These are phyloP conservation scores for Hycleus phaleratus DNA, from an alignment of 1,140 invertebrate species.

Conservation along the genomic window DNA sequence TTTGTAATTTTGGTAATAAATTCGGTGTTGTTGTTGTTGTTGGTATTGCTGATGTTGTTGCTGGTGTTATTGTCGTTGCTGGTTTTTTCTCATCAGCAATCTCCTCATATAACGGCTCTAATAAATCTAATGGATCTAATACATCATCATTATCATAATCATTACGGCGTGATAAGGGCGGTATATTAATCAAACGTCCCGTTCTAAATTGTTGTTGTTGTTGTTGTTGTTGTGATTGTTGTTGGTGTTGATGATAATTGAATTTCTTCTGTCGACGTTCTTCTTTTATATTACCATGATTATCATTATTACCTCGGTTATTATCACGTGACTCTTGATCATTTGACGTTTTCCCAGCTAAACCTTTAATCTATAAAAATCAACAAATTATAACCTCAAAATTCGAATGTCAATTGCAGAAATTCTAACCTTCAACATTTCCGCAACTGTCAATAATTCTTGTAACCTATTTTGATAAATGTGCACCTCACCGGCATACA, in stretches of 20 bases:
- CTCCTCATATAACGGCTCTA: conserved; percentile 31
- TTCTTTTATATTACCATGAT: conserved; percentile 1
- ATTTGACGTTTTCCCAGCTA: conserved; percentile 20
- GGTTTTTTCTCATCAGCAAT: conserved; percentile 21
- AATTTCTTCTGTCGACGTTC: conserved; percentile 7
- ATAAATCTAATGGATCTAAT: conserved; percentile 27
- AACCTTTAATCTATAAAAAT: conserved; percentile 34
- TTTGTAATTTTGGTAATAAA: no score
- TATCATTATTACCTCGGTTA: background rate
- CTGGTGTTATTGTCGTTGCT: conserved; percentile 2
- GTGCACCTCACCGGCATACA: conserved; percentile 51
- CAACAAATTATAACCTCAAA: conserved; percentile 1
- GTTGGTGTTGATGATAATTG: background rate
- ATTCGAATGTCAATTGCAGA: conserved; percentile 4
- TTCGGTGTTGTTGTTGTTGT: background rate
- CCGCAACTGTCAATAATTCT: conserved; percentile 41
- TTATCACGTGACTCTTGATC: background rate
- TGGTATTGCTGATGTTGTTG: conserved; percentile 5
- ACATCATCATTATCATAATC: conserved; percentile 19
- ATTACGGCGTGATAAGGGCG: background rate
- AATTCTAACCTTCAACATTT: conserved; percentile 39
- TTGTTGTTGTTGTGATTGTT: background rate
- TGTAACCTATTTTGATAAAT: conserved; percentile 42
- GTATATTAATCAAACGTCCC: conserved; percentile 1
- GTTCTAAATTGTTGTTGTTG: conserved; percentile 1